phyloP scores from a whole-genome alignment of 1,140 invertebrate genomes.

The Ectropis grisescens region DNA sequence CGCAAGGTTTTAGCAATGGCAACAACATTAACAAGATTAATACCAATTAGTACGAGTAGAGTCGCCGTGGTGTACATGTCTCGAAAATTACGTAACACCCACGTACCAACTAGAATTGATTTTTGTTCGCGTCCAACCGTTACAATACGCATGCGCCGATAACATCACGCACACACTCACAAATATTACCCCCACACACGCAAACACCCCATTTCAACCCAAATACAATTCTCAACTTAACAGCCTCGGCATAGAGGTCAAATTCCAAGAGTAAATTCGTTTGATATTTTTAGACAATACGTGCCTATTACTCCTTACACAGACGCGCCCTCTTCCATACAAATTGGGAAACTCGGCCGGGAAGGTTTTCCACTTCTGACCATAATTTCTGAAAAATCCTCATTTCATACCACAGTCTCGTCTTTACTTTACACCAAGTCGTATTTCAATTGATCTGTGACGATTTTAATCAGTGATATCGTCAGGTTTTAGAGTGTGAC shows the following conservation, averaged over 20 bases:
- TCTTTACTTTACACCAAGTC: slow-evolving; percentile 12
- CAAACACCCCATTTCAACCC: slow-evolving; percentile 11
- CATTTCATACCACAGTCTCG: slow-evolving; percentile 24
- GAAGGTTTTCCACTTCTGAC: slow-evolving; percentile 51
- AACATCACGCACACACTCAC: slow-evolving; percentile 27
- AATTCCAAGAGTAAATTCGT: slow-evolving; percentile 2
- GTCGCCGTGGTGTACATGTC: slow-evolving; percentile 37
- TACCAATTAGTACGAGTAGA: slow-evolving; percentile 35
- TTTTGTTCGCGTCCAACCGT: slow-evolving; percentile 43
- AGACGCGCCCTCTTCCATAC: slow-evolving; percentile 62
- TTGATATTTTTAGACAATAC: slow-evolving; percentile 66
- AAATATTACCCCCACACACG: slow-evolving; percentile 14
- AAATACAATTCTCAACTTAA: slow-evolving; percentile 10
- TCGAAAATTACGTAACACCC: slow-evolving; percentile 57
- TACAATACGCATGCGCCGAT: slow-evolving; percentile 44
- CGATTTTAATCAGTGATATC: no score
- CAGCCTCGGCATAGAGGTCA: slow-evolving; percentile 7
- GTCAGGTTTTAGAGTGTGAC: slow-evolving; percentile 13
- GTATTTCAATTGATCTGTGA: no score
- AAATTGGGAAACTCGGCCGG: slow-evolving; percentile 48
- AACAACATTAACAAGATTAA: slow-evolving; percentile 26
- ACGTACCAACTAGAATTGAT: slow-evolving; percentile 55
- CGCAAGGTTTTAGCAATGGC: no score
- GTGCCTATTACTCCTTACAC: slow-evolving; percentile 46
- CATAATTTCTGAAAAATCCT: slow-evolving; percentile 41